Percentiles rank a stretch among this genome's conserved stretches.
Evolutionary conservation across 2,797 vertebrate genomes (phyloP).

Genomic region (Taenioides sp.): DNA sequence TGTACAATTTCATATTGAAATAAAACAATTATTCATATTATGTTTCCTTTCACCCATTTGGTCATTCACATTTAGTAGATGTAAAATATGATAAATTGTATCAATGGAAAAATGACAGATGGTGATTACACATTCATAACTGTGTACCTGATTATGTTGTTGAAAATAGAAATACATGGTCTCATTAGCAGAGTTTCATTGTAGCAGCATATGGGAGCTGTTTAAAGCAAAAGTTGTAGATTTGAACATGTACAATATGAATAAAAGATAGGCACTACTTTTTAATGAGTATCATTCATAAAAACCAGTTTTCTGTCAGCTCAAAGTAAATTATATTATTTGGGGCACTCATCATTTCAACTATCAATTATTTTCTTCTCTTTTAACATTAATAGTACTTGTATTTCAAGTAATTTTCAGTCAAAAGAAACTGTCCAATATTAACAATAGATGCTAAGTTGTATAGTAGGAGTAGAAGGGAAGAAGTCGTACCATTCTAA

Average conservation of each 20-base stretch:
- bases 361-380: too few species aligned
- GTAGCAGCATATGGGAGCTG: slow-evolving; percentile 65
- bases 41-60: slow-evolving; percentile 9
- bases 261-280: slow-evolving; percentile 77
- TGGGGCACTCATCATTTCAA: slow-evolving; percentile 13
- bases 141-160: slow-evolving; percentile 28
- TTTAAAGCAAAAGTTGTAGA: slow-evolving; percentile 60
- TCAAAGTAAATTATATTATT: slow-evolving; percentile 33
- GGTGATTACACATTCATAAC: slow-evolving; percentile 34
- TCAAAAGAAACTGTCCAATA: slow-evolving; percentile 53
- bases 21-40: background rate
- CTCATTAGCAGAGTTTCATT: slow-evolving; percentile 48
- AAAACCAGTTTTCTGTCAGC: slow-evolving; percentile 45
- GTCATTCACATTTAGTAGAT: slow-evolving; percentile 16
- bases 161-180: slow-evolving; percentile 26
- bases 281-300: slow-evolving; percentile 57
- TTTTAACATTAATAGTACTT: too few species aligned
- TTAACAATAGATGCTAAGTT: slow-evolving; percentile 26
- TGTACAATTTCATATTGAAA: background rate
- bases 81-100: slow-evolving; percentile 17
- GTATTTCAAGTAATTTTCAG: slow-evolving; percentile 63
- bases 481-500: slow-evolving; percentile 51
- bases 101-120: slow-evolving; percentile 6
- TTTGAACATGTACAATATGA: slow-evolving; percentile 61
- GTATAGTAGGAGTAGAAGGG: slow-evolving; percentile 25